Evolutionary conservation across 1,140 invertebrate species (phyloP).

Genomic region (Pteromalus puparum): DNA sequence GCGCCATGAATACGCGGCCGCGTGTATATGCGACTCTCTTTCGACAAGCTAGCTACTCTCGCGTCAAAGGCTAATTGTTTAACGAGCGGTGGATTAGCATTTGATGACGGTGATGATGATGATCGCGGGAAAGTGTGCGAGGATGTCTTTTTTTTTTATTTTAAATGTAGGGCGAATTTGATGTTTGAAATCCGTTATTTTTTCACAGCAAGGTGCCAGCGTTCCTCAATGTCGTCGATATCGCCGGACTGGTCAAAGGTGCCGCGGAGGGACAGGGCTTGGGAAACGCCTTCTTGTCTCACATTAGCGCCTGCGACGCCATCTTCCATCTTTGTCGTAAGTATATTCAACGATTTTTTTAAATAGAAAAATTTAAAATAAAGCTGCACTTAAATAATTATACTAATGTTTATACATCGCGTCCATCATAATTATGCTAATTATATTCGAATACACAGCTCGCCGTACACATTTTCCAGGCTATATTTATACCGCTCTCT

Average conservation of each 20-base stretch:
- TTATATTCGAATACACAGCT: too few species aligned
- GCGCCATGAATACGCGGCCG: conserved; percentile 14
- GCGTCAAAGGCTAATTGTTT: conserved; percentile 72
- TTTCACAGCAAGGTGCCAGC: conserved; percentile 95
- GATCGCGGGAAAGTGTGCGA: conserved; percentile 55
- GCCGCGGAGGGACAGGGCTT: conserved; percentile 98
- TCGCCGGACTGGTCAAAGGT: conserved; percentile 98
- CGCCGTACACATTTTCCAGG: background rate
- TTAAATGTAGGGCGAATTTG: background rate
- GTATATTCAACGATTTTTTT: conserved; percentile 70
- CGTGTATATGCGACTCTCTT: conserved; percentile 27
- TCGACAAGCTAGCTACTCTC: background rate
- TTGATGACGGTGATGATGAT: conserved; percentile 67
- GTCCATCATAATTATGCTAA: too few species aligned
- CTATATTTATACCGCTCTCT: background rate
- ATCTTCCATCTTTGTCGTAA: conserved; percentile 98
- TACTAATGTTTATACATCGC: too few species aligned
- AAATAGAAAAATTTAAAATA: background rate
- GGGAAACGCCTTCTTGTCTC: conserved; percentile 98
- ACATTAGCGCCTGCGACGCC: conserved; percentile 99
- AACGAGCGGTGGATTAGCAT: conserved; percentile 69
- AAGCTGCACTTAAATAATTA: background rate
- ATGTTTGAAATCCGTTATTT: background rate
- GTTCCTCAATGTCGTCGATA: conserved; percentile 97
- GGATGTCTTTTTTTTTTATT: background rate